Evolutionary conservation across 2,888 invertebrate genomes (phyloP).

Genomic region (Trichogramma evanescens): DNA sequence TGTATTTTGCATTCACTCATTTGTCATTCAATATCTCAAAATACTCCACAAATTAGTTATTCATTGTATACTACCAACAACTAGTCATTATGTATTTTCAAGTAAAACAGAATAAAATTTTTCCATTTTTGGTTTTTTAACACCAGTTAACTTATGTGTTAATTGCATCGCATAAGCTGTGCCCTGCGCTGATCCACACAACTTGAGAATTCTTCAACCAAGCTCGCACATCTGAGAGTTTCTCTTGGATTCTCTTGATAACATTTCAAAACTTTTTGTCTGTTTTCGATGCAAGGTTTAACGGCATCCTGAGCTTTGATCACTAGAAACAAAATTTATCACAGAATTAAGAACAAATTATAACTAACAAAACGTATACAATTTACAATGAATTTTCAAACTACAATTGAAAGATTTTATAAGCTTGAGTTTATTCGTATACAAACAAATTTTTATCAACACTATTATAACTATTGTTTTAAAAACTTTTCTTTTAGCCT

Average conservation of each 20-base stretch:
- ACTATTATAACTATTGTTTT: neutral
- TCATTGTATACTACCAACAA: constrained; percentile 21
- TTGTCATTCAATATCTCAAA: constrained; percentile 7
- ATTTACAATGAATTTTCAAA: neutral
- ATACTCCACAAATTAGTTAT: constrained; percentile 15
- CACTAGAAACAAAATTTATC: constrained; percentile 13
- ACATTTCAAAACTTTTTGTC: constrained; percentile 55
- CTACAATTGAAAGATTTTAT: neutral
- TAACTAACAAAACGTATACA: neutral
- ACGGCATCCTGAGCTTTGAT: constrained; percentile 11
- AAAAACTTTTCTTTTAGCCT: neutral
- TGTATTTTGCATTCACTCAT: constrained; percentile 12
- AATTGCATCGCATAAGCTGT: constrained; percentile 41
- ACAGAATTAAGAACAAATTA: neutral
- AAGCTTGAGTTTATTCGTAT: neutral
- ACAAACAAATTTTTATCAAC: neutral
- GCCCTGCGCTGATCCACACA: constrained; percentile 57
- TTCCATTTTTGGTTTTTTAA: constrained; percentile 1
- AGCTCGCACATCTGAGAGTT: constrained; percentile 55
- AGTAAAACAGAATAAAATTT: constrained; percentile 11
- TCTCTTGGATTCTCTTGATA: constrained; percentile 56
- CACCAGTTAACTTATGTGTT: constrained; percentile 27
- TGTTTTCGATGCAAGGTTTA: constrained; percentile 49
- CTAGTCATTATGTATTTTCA: constrained; percentile 17
- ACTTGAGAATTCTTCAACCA: constrained; percentile 56